Evolutionary conservation across 1,140 invertebrate genomes (phyloP).

Genomic region (Sipha flava): DNA sequence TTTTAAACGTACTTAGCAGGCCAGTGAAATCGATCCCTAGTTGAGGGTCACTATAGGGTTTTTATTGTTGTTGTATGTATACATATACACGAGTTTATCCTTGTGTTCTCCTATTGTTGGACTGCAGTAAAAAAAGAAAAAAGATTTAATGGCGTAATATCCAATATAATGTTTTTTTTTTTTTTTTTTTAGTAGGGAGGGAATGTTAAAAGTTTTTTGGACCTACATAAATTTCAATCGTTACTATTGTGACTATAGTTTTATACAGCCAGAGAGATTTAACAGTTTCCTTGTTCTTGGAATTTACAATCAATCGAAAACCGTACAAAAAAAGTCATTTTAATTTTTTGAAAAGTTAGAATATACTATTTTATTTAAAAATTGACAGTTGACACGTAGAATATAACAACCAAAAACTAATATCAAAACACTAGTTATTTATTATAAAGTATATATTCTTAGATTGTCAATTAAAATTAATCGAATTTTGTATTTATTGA

Average conservation of each 20-base stretch:
- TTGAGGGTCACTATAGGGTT: not conserved
- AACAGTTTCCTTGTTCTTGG: not conserved
- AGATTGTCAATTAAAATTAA: too few species aligned
- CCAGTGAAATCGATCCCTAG: not conserved
- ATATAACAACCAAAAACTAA: too few species aligned
- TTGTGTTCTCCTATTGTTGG: constrained; percentile 5
- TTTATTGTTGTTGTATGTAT: not conserved
- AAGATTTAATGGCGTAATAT: constrained; percentile 23
- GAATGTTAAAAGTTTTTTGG: constrained; percentile 4
- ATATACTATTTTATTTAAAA: too few species aligned
- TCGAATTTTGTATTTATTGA: too few species aligned
- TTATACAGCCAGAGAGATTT: not conserved
- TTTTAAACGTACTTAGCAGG: constrained; percentile 9
- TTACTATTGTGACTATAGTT: not conserved
- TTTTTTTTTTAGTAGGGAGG: not conserved
- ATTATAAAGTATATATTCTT: too few species aligned
- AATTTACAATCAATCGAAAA: not conserved
- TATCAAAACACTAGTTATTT: too few species aligned
- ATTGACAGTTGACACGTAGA: too few species aligned
- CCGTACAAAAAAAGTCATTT: not conserved
- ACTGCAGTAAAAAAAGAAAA: not conserved
- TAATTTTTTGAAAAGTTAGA: too few species aligned
- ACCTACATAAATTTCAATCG: constrained; percentile 18
- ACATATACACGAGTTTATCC: not conserved
- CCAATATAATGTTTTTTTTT: constrained; percentile 4